These are phyloP conservation scores for Aleadryas rufinucha DNA, from an alignment of 2,113 vertebrate genomes.

Conservation along the genomic window DNA sequence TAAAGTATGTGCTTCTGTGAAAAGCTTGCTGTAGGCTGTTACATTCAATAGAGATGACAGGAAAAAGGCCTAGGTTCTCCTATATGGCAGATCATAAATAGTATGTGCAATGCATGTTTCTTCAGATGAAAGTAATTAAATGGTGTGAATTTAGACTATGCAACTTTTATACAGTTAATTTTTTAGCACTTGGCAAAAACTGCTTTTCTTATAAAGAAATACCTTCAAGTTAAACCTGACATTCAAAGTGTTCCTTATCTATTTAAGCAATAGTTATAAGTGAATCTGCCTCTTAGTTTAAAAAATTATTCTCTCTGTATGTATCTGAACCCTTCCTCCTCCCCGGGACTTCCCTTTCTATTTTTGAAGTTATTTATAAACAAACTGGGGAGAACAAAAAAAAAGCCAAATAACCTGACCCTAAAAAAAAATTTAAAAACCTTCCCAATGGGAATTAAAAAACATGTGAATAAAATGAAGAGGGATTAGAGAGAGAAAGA, in stretches of 20 bases:
- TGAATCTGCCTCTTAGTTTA: neutral
- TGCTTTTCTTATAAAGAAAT: neutral
- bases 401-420: neutral
- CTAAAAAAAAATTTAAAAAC: neutral
- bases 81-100: neutral
- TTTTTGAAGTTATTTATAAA: neutral
- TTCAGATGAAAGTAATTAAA: neutral
- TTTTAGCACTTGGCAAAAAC: neutral
- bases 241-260: conserved; percentile 31
- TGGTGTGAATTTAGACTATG: conserved; percentile 27
- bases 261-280: conserved; percentile 1
- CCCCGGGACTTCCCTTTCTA: neutral
- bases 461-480: neutral
- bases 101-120: conserved; percentile 10
- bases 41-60: neutral
- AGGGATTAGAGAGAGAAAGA: neutral
- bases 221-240: neutral
- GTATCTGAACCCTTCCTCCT: neutral
- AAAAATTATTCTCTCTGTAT: neutral
- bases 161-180: conserved; percentile 23
- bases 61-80: neutral
- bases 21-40: neutral
- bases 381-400: neutral
- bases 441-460: neutral
- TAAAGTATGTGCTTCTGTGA: neutral